These are phyloP conservation scores for Aplodontia rufa DNA, from an alignment of 2,113 vertebrate species.

Conservation along the genomic window DNA sequence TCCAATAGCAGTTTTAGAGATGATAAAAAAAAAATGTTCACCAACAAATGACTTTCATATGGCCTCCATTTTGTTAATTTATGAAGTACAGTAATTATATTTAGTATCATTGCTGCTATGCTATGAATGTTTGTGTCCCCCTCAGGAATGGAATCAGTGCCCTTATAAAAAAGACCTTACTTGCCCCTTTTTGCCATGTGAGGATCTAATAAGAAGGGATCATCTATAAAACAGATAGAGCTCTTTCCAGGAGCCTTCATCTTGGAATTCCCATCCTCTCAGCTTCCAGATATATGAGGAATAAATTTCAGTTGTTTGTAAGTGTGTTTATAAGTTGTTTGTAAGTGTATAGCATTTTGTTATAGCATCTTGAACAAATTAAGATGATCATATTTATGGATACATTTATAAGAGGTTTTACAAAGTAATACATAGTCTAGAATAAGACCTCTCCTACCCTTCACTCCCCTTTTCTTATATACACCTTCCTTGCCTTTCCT, in stretches of 20 bases:
- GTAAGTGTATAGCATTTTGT: neutral
- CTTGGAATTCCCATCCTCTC: neutral
- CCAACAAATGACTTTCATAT: neutral
- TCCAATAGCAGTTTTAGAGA: neutral
- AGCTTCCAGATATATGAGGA: neutral
- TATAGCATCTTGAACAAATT: neutral
- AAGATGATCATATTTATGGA: neutral
- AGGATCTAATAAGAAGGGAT: neutral
- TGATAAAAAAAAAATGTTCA: neutral
- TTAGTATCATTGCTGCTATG: neutral
- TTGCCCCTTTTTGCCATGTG: neutral
- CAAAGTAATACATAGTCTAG: neutral
- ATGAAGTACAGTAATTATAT: slow-evolving; percentile 10
- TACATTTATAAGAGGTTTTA: neutral
- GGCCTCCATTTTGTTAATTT: slow-evolving; percentile 20
- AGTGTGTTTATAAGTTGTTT: too few species aligned
- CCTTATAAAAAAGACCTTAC: neutral
- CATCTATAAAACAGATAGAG: neutral
- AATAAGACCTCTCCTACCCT: neutral
- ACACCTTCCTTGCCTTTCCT: neutral
- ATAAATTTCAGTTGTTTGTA: neutral
- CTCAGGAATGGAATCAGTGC: neutral
- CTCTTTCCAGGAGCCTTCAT: neutral
- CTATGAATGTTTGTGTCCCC: neutral
- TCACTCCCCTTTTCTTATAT: neutral